Conservation (phyloP, 2,888 invertebrate species). For the Drosophila multiciliata region DNA sequence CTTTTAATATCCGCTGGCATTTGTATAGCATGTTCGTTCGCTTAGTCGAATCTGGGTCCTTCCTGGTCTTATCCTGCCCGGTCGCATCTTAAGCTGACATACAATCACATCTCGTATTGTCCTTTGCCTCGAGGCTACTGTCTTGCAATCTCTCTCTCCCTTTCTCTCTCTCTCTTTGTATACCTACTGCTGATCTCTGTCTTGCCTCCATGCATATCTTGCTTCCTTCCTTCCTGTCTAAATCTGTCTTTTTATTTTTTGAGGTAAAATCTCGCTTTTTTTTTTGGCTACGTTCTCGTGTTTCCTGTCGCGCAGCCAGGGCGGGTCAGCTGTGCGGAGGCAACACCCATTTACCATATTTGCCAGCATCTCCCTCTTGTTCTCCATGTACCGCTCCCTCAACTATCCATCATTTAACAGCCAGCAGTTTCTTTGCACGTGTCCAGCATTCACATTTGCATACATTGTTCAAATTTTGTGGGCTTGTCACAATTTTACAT, state of each 20-base stretch:
- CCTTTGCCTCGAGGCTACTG: conserved; percentile 43
- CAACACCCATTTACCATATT: conserved; percentile 36
- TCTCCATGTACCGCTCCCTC: not conserved
- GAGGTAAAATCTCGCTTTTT: conserved; percentile 59
- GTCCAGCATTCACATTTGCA: conserved; percentile 64
- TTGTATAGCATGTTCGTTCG: conserved; percentile 52
- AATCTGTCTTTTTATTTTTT: conserved; percentile 56
- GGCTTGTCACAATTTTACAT: conserved; percentile 64
- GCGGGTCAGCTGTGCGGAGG: conserved; percentile 61
- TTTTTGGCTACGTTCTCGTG: conserved; percentile 22
- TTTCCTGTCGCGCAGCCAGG: conserved; percentile 42
- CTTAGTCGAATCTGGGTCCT: conserved; percentile 24
- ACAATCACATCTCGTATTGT: conserved; percentile 77
- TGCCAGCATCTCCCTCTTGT: conserved; percentile 8
- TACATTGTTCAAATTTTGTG: conserved; percentile 34
- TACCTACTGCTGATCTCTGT: not conserved
- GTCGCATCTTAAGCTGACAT: conserved; percentile 75
- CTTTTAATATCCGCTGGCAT: conserved; percentile 72
- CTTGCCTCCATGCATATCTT: conserved; percentile 1
- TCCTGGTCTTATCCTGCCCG: conserved; percentile 67
- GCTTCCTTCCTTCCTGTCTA: conserved; percentile 29
- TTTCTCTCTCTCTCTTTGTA: conserved; percentile 20
- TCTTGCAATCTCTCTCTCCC: conserved; percentile 7
- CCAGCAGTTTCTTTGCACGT: conserved; percentile 54
- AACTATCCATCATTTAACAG: conserved; percentile 8